phyloP scores from a whole-genome alignment of 2,113 vertebrate genomes.

The Saguinus imperator region DNA sequence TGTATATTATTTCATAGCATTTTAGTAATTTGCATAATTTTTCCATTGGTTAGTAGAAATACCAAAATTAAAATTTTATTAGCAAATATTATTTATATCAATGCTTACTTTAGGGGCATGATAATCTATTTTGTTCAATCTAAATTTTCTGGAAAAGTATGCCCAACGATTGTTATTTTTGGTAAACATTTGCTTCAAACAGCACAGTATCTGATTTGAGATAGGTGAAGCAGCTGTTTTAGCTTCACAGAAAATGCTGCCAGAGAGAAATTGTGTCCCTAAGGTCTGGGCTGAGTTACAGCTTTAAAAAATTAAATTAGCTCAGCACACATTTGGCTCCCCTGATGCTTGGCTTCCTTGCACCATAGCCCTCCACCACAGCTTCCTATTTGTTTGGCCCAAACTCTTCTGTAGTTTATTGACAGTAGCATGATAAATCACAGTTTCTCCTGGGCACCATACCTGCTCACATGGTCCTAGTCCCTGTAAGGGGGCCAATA shows the following conservation, averaged over 20 bases:
- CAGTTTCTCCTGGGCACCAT: constrained; percentile 35
- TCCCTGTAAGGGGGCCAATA: constrained; percentile 49
- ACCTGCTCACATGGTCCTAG: constrained; percentile 29
- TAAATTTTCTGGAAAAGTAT: constrained; percentile 45
- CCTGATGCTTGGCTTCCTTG: constrained; percentile 35
- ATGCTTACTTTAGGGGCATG: background rate
- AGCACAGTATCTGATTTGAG: background rate
- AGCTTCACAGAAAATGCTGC: constrained; percentile 46
- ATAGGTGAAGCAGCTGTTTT: constrained; percentile 44
- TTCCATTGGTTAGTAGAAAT: background rate
- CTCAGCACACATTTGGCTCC: background rate
- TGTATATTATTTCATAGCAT: background rate
- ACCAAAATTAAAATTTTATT: background rate
- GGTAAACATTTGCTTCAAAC: constrained; percentile 50
- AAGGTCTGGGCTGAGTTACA: constrained; percentile 41
- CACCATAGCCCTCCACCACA: background rate
- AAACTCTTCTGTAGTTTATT: constrained; percentile 43
- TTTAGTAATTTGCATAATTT: background rate
- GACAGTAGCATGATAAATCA: constrained; percentile 51
- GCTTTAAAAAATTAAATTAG: constrained; percentile 60
- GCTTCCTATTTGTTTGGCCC: constrained; percentile 9
- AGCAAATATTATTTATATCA: background rate
- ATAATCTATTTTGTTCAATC: background rate
- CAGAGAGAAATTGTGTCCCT: constrained; percentile 21
- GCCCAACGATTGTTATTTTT: constrained; percentile 5